Evolutionary conservation across 1,140 invertebrate genomes (phyloP).

Genomic region (Aricia agestis): DNA sequence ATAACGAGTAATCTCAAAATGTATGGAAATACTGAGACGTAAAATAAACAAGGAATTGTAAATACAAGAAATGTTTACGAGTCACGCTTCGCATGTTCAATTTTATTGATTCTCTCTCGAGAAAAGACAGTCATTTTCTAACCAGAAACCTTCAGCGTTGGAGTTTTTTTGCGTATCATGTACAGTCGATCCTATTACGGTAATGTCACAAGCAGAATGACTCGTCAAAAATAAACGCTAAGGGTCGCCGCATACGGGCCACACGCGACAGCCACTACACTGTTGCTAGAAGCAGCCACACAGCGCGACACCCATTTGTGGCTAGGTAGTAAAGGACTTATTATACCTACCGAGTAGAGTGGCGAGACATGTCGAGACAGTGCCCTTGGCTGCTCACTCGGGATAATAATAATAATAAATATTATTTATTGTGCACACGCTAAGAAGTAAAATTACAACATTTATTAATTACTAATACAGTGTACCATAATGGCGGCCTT

Average conservation of each 20-base stretch:
- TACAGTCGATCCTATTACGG: conserved; percentile 32
- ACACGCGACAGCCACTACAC: no score
- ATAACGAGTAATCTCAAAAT: not conserved
- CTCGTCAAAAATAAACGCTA: conserved; percentile 31
- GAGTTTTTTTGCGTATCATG: conserved; percentile 6
- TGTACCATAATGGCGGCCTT: no score
- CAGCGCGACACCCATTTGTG: no score
- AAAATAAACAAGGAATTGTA: not conserved
- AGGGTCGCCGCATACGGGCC: not conserved
- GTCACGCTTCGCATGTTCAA: conserved; percentile 10
- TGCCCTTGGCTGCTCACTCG: no score
- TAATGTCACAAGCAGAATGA: conserved; percentile 38
- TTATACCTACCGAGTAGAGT: no score
- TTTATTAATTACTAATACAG: no score
- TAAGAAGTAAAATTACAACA: no score
- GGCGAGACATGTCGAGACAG: no score
- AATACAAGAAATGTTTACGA: conserved; percentile 2
- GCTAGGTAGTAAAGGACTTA: no score
- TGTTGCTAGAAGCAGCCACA: no score
- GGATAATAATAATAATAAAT: no score
- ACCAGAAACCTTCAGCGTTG: not conserved
- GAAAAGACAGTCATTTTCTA: conserved; percentile 22
- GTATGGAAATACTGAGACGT: not conserved
- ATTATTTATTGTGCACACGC: no score
- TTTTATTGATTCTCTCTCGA: conserved; percentile 29